A percentile compares a stretch with the other conserved stretches of the same genome.
These are phyloP conservation scores for Tineola bisselliella DNA, from an alignment of 2,888 invertebrate genomes.

Conservation along the genomic window DNA sequence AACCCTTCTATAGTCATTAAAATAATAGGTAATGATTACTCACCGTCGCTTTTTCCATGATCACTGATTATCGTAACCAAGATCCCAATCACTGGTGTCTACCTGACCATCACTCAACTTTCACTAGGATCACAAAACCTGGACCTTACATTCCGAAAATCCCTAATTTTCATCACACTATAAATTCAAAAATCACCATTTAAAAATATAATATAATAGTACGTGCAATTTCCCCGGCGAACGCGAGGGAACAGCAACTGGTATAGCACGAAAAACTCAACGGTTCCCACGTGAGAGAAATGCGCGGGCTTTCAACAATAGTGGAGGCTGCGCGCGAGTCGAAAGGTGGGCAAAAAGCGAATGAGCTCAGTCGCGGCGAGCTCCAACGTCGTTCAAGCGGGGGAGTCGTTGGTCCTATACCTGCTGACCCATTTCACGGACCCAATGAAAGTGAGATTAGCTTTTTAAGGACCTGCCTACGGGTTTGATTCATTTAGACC, in stretches of 20 bases:
- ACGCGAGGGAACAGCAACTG: slow-evolving; percentile 36
- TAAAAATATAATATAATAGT: slow-evolving; percentile 22
- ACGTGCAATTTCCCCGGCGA: slow-evolving; percentile 39
- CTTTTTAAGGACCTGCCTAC: background rate
- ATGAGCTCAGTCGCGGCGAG: slow-evolving; percentile 41
- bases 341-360: slow-evolving; percentile 67
- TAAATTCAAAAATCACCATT: background rate
- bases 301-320: slow-evolving; percentile 45
- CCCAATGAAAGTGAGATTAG: slow-evolving; percentile 9
- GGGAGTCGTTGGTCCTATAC: slow-evolving; percentile 28
- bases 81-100: slow-evolving; percentile 42
- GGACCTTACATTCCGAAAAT: slow-evolving; percentile 36
- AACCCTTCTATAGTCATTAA: slow-evolving; percentile 17
- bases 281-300: slow-evolving; percentile 64
- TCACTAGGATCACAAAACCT: slow-evolving; percentile 29
- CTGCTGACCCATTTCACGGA: slow-evolving; percentile 56
- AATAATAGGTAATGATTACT: slow-evolving; percentile 25
- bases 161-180: slow-evolving; percentile 30
- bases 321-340: slow-evolving; percentile 60
- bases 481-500: background rate
- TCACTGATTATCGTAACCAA: slow-evolving; percentile 36
- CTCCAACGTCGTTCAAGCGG: slow-evolving; percentile 22
- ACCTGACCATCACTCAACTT: slow-evolving; percentile 56
- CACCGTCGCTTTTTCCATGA: slow-evolving; percentile 48
- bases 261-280: slow-evolving; percentile 50